Base-by-base conservation (phyloP, 2,888 invertebrate genomes). In the Heliconius erato region DNA sequence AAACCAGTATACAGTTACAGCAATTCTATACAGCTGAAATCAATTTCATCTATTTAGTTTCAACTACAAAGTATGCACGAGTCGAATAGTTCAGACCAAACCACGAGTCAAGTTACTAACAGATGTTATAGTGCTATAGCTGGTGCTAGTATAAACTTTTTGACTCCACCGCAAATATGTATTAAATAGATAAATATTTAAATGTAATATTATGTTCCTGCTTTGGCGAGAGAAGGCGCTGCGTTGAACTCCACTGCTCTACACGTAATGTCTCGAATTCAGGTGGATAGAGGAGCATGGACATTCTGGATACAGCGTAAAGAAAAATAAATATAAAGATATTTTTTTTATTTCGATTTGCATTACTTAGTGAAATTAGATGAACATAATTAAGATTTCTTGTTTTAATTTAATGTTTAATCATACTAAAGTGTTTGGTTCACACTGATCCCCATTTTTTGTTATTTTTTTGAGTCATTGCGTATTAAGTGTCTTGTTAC, bases 41-140 rank as follows among this genome's bases (percentile, higher is more conserved):
- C 74, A 35, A 76, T 76, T 76, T 76, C 59, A 76, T 76, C 35
- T 76, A 76, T 59, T 63, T 74, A 74, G 74, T 35, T 76, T 26
- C 76, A 76, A 35, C 32, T 59, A 59, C 74, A 74, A 63, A 76
- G 76, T 76, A 76, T 76, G 76, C 32, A 32, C 76, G 35, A 76
- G 76, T 35, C 16, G 76, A 63, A 76, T 76, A 76, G 76, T 76
- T 76, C 35, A 12, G 19, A 14, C 59, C 59, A 63, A 59, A n/a
- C 76, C n/a, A 40, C 59, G n/a, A 76, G 76, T 59, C 76, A n/a
- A 59, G 76, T 54, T 32, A 44, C 74, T 74, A 35, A 59, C 74
- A 59, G 74, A 74, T 28, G 74, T 54, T 32, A 32, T 54, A 32
- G 32, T n/a, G 19, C 32, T 11, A 54, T 19, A 11, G 4, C 54